Percentiles rank a stretch among this genome's conserved stretches.
These are phyloP conservation scores for Enteromius paludinosus DNA, from an alignment of 2,797 vertebrate species.

Conservation along the genomic window DNA sequence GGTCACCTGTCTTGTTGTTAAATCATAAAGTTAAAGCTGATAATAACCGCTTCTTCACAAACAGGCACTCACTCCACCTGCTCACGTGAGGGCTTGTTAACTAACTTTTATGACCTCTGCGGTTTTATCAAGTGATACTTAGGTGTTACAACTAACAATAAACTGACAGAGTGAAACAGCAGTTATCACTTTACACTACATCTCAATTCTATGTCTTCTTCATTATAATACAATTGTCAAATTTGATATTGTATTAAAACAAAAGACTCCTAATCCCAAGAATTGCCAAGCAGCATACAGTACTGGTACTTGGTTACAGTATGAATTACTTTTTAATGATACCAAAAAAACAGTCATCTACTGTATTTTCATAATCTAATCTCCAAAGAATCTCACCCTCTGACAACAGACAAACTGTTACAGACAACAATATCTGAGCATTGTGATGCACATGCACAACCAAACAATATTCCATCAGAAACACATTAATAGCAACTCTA, in stretches of 20 bases:
- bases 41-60: not conserved
- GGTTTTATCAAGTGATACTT: not conserved
- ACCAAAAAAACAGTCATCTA: not conserved
- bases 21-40: slow-evolving; percentile 1
- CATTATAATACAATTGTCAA: not conserved
- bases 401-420: not conserved
- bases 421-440: not conserved
- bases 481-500: slow-evolving; percentile 11
- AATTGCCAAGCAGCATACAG: not conserved
- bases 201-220: not conserved
- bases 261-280: not conserved
- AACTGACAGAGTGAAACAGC: not conserved
- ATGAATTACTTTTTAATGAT: not conserved
- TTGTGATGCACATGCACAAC: not conserved
- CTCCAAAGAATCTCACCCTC: not conserved
- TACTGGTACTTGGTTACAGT: not conserved
- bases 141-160: slow-evolving; percentile 33
- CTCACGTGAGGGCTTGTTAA: not conserved
- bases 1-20: slow-evolving; percentile 29
- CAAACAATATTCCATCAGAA: not conserved
- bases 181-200: not conserved
- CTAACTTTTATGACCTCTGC: slow-evolving; percentile 4
- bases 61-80: not conserved
- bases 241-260: not conserved
- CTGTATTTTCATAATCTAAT: no score